These are phyloP conservation scores for Dichetophora obliterata DNA, from an alignment of 2,888 invertebrate genomes.

Conservation along the genomic window DNA sequence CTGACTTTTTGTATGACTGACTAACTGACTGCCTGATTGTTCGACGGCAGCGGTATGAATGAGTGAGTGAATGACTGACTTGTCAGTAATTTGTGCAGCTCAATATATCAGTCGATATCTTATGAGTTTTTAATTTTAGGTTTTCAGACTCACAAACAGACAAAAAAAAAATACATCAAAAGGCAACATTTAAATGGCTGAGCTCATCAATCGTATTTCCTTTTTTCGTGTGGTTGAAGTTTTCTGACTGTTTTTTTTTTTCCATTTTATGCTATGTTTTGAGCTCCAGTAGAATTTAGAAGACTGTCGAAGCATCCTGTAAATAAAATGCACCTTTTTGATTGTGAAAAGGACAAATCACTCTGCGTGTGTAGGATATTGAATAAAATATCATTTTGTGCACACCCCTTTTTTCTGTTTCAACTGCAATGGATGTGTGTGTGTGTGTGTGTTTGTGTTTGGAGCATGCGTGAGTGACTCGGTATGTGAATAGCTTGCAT, in stretches of 20 bases:
- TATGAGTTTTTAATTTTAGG: slow-evolving; percentile 70
- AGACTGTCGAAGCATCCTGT: slow-evolving; percentile 22
- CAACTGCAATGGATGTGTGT: neutral
- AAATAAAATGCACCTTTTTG: slow-evolving; percentile 46
- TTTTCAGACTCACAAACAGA: slow-evolving; percentile 55
- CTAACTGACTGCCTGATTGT: slow-evolving; percentile 5
- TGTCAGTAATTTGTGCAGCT: slow-evolving; percentile 68
- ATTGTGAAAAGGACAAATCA: slow-evolving; percentile 59
- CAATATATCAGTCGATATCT: slow-evolving; percentile 70
- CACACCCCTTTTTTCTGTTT: slow-evolving; percentile 58
- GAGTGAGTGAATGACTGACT: slow-evolving; percentile 47
- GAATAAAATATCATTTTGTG: slow-evolving; percentile 68
- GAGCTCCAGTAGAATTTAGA: slow-evolving; percentile 25
- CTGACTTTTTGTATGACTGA: neutral
- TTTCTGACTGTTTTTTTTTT: slow-evolving; percentile 20
- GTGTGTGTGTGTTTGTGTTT: slow-evolving; percentile 18
- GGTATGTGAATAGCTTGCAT: slow-evolving; percentile 24
- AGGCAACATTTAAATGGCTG: slow-evolving; percentile 40
- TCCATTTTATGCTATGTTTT: too few species aligned
- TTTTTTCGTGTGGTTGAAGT: slow-evolving; percentile 28
- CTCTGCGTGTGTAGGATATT: slow-evolving; percentile 61
- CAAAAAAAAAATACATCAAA: slow-evolving; percentile 43
- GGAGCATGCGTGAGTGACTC: slow-evolving; percentile 7
- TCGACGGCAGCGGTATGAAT: neutral
- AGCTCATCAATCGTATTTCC: slow-evolving; percentile 67